Evolutionary conservation across 2,113 vertebrate species (phyloP).

Genomic region (Hucho hucho): DNA sequence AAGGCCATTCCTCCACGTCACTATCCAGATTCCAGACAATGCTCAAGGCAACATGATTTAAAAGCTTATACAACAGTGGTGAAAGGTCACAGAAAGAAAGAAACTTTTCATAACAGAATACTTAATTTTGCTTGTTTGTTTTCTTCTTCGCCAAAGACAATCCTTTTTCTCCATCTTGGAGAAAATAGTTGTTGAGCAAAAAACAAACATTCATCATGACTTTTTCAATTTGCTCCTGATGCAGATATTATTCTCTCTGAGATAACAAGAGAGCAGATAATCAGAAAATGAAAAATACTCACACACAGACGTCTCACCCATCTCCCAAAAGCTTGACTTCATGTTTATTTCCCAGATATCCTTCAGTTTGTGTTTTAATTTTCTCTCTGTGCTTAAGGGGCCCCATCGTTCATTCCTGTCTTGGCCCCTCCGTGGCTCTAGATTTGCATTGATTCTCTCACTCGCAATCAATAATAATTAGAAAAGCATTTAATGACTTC

Average conservation of each 20-base stretch:
- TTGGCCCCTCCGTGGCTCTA: slow-evolving; percentile 9
- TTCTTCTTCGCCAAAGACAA: neutral
- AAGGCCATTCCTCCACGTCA: too few species aligned
- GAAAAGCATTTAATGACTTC: slow-evolving; percentile 68
- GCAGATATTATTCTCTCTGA: slow-evolving; percentile 12
- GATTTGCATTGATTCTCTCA: slow-evolving; percentile 57
- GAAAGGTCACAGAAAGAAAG: too few species aligned
- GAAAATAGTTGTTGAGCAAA: neutral
- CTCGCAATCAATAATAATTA: slow-evolving; percentile 70
- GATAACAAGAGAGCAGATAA: neutral
- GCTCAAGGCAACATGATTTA: too few species aligned
- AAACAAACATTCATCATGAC: neutral
- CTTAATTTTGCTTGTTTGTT: neutral
- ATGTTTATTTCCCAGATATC: neutral
- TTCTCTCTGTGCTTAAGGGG: slow-evolving; percentile 10
- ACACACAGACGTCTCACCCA: neutral
- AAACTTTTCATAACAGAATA: too few species aligned
- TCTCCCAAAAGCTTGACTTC: neutral
- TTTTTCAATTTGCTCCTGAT: slow-evolving; percentile 7
- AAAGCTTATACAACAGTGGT: too few species aligned
- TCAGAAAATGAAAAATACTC: neutral
- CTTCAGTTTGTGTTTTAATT: neutral
- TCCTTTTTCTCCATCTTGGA: neutral
- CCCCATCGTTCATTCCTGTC: slow-evolving; percentile 12
- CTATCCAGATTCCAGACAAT: too few species aligned